Base-by-base conservation (phyloP, 2,797 vertebrate species). In the Gobionotothen gibberifrons region DNA sequence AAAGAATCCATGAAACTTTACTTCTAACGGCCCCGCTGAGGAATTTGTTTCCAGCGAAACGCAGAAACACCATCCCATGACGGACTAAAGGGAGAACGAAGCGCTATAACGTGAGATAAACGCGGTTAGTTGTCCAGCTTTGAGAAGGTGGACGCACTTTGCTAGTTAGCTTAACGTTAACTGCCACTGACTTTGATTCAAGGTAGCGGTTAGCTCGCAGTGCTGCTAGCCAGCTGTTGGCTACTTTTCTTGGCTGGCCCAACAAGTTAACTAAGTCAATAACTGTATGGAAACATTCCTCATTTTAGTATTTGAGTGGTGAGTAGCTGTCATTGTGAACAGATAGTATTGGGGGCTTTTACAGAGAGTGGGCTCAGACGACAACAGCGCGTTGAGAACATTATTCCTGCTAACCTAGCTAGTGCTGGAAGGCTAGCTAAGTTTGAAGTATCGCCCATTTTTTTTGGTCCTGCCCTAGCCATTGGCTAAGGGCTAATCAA, bases 1-100 rank as follows among this genome's bases (percentile, higher is more conserved):
- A 69, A 87, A 94, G 86, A 95, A 36, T 36, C 81, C 92, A 92
- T 81, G 89, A 94, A 95, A 96, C 94, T 95, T 95, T 94, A 90
- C 92, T 93, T 91, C 79, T 93, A 85, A 89, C 90, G 87, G 87
- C 86, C 81, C 84, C 76, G 76, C 70, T 15, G 70, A 81, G 83
- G 83, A 89, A 86, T 82, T 78, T 14, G 67, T 65, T 52, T 69
- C 69, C 26, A 44, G 66, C 51, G 60, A 71, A 65, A 51, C 69
- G 21, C 82, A 64, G 79, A 85, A 57, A 61, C 81, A 7, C 42
- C 67, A 44, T 29, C 71, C 68, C 48, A 19, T 10, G 19, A 29
- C 68, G 56, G 85, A 61, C 42, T 51, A 47, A 19, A 61, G 67
- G 65, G 46, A 63, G 70, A 55, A 69, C 1, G 61, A 76, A 72